Evolutionary conservation across 1,140 invertebrate species (phyloP), one percentile per base, ranked within the genome.

Genomic region (Pachyrhynchus sulphureomaculatus): DNA sequence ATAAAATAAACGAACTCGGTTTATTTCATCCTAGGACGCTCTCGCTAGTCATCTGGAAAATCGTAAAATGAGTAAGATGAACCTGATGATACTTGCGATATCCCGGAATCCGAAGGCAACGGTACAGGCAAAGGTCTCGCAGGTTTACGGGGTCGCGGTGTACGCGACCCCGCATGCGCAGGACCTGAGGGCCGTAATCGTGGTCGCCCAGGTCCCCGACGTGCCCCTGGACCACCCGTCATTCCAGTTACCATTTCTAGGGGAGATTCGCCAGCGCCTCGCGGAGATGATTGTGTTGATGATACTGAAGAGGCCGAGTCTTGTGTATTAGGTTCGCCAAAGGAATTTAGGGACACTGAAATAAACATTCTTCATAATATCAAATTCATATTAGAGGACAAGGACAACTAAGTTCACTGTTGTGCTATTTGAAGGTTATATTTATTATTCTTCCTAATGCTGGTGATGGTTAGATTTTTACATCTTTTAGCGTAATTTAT

Each of bases 201-300:
- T 0, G 91, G 91, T 67, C 92, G 74, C 12, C 91, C 91, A 0
- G 90, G 88, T 8, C 89, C 89, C 20, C 88, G 75, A 53, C 86
- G 80, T 2, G 69, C 21, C 5, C 59, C 39, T 36, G 65, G 55
- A 10, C 47, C 32, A 8, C 48, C 37, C 13, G 51, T 13, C 3
- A 24, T 18, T 9, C 52, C 49, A 15, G 37, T 10, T 13, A 36
- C 6, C 17, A 37, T 41, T 2, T 61, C 52, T 17, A 57, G 23
- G 12, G 54, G 26, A 34, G 41, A 57, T 45, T 59, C 32, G 8
- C 62, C 58, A 20, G 60, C 41, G 32, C 56, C 60, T 17, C 63
- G 41, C 4, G 65, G 65, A 21, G 66, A 67, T 24, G 66, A 64
- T 17, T 67, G 66, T 5, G 54, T 54, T 8, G 66, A 67, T n/a